Base-by-base conservation (phyloP, 1,140 invertebrate species). In the Sinella curviseta region DNA sequence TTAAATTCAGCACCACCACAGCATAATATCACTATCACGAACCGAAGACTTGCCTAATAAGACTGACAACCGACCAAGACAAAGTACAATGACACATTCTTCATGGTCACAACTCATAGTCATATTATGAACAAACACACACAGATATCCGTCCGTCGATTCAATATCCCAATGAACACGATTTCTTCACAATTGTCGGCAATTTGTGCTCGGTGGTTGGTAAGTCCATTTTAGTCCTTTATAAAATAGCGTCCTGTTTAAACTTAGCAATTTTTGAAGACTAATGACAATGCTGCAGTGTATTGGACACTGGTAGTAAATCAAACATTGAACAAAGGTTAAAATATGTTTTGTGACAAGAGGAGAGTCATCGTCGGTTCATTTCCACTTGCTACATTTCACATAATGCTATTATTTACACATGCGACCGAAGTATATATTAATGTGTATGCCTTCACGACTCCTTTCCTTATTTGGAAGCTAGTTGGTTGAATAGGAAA, bases 301-400 rank as follows among this genome's bases (percentile, higher is more conserved):
- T n/a, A 48, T 8, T 48, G 39, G 39, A 48, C 39, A 20, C 39
- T 20, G 24, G 57, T 60, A 26, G 14, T 60, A 60, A 60, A 60
- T 16, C 57, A 60, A 60, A 60, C 57, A 60, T 60, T 60, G 4
- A 60, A 16, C 24, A 60, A 60, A 60, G 57, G 57, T 26, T 48
- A 60, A 60, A 8, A 48, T 48, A 60, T 60, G 12, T 26, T 26
- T 60, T 60, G 57, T 60, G 57, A 60, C 14, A n/a, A 60, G 14
- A n/a, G 24, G 24, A 60, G 24, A 8, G 20, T 48, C 39, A 20
- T 48, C 39, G 20, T 48, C 20, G 8, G 57, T 60, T 60, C 57
- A 60, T 60, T 60, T 60, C 57, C 57, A 60, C 57, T 14, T 60
- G 57, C 57, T 60, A 60, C 57, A 60, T 60, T 60, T 60, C 57